Evolutionary conservation across 2,888 invertebrate species (phyloP).

Genomic region (Stenurella melanura): DNA sequence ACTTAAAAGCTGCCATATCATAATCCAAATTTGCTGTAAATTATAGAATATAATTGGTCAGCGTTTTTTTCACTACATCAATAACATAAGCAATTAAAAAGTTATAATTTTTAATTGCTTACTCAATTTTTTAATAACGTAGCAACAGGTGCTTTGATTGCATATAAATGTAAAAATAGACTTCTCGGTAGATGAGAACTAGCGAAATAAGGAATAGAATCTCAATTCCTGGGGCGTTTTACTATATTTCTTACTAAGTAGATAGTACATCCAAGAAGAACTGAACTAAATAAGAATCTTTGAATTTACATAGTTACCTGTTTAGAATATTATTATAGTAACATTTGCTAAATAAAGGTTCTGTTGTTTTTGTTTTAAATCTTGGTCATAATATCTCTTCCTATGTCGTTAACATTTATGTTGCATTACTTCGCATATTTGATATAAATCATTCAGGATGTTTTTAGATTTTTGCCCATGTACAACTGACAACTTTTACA

Average conservation of each 20-base stretch:
- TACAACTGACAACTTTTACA: no score
- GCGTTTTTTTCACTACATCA: background rate
- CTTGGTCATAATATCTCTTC: slow-evolving; percentile 12
- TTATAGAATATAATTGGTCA: background rate
- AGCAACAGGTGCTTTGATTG: slow-evolving; percentile 33
- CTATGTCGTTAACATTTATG: background rate
- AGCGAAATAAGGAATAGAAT: slow-evolving; percentile 37
- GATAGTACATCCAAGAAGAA: slow-evolving; percentile 53
- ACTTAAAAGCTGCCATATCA: background rate
- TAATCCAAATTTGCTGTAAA: background rate
- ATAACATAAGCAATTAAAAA: background rate
- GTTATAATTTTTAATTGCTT: background rate
- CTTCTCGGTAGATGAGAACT: slow-evolving; percentile 35
- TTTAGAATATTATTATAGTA: slow-evolving; percentile 52
- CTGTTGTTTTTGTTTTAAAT: slow-evolving; percentile 22
- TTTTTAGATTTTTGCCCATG: no score
- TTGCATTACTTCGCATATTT: background rate
- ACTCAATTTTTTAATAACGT: background rate
- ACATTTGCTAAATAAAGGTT: slow-evolving; percentile 43
- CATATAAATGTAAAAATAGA: slow-evolving; percentile 3
- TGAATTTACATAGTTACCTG: slow-evolving; percentile 56
- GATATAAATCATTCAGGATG: background rate
- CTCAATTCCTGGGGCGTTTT: slow-evolving; percentile 32
- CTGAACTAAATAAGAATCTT: slow-evolving; percentile 54
- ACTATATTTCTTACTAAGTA: slow-evolving; percentile 54